Percentiles rank a stretch among this genome's conserved stretches.
Evolutionary conservation across 2,113 vertebrate genomes (phyloP).

Genomic region (Psephotus haematonotus): DNA sequence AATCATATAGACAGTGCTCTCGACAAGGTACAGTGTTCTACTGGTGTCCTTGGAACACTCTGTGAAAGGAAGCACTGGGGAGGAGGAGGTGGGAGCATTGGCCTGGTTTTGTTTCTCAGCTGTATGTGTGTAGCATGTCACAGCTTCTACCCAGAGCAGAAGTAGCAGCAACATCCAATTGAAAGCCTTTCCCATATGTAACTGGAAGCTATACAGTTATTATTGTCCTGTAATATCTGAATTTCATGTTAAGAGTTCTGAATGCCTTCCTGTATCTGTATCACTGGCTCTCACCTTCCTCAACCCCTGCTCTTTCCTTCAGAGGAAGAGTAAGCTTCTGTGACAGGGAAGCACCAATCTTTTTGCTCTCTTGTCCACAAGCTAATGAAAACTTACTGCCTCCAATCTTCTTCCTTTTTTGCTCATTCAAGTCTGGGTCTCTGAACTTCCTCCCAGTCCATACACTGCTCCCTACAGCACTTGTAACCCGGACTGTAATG

Average conservation of each 20-base stretch:
- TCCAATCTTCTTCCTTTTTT: background rate
- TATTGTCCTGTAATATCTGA: background rate
- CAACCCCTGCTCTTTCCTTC: background rate
- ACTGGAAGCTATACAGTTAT: background rate
- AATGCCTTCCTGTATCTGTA: background rate
- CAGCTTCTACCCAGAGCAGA: background rate
- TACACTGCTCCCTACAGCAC: background rate
- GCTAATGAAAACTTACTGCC: background rate
- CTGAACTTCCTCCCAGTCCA: background rate
- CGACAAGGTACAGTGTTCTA: background rate
- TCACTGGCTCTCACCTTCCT: background rate
- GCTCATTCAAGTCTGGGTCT: background rate
- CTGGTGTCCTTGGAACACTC: background rate
- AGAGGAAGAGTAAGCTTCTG: background rate
- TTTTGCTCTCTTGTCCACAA: background rate
- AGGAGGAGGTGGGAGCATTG: background rate
- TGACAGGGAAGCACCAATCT: background rate
- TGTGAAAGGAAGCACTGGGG: background rate
- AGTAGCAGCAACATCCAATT: background rate
- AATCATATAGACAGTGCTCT: background rate
- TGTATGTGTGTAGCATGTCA: background rate
- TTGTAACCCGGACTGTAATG: background rate
- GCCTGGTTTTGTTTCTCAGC: background rate
- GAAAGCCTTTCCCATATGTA: background rate
- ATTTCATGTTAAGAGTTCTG: background rate